Percentiles rank a stretch among this genome's conserved stretches.
phyloP scores from a whole-genome alignment of 2,888 invertebrate genomes.

The Drosophila melanosoma region DNA sequence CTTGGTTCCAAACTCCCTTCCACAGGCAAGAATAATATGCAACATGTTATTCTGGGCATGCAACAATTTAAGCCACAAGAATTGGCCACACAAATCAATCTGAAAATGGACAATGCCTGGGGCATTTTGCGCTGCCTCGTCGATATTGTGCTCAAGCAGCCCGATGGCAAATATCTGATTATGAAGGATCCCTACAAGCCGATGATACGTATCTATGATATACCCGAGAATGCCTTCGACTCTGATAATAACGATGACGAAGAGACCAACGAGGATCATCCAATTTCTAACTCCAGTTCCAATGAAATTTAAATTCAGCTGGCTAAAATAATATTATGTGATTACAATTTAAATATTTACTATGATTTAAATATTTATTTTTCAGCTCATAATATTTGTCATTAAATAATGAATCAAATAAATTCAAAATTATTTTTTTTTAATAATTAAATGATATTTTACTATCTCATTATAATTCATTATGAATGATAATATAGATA shows the following conservation, averaged over 20 bases:
- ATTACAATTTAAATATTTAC: neutral
- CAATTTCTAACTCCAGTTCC: conserved; percentile 8
- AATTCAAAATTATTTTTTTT: neutral
- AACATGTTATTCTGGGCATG: conserved; percentile 98
- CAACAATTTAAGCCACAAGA: conserved; percentile 99
- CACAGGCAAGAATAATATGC: conserved; percentile 90
- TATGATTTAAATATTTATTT: neutral
- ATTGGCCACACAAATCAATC: conserved; percentile 99
- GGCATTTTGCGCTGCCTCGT: conserved; percentile 98
- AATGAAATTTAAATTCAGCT: conserved; percentile 1
- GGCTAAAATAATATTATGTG: too few relatives aligned
- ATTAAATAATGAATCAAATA: neutral
- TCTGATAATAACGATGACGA: conserved; percentile 87
- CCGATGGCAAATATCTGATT: conserved; percentile 97
- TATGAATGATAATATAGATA: neutral
- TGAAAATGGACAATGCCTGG: conserved; percentile 99
- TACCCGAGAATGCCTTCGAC: conserved; percentile 99
- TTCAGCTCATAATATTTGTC: neutral
- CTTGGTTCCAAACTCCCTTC: neutral
- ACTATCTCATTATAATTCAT: neutral
- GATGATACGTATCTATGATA: conserved; percentile 98
- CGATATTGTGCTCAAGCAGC: conserved; percentile 98
- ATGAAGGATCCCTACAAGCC: conserved; percentile 99
- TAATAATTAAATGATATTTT: neutral
- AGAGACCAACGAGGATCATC: conserved; percentile 60